A percentile compares a stretch with the other conserved stretches of the same genome.
phyloP scores from a whole-genome alignment of 2,888 invertebrate genomes.

The Trachelus tabidus region DNA sequence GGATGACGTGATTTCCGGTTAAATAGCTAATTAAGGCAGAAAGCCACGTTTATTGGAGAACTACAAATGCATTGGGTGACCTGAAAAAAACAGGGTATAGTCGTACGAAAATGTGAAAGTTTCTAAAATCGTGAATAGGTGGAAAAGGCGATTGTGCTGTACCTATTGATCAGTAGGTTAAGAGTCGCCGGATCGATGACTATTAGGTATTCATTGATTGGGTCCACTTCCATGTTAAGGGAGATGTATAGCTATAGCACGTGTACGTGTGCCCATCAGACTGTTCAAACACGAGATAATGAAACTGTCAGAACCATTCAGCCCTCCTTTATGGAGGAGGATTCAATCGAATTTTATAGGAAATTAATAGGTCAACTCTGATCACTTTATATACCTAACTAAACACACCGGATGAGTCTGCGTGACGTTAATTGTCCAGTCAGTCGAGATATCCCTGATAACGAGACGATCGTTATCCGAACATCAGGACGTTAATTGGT shows the following conservation, averaged over 20 bases:
- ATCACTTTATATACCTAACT: background rate
- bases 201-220: background rate
- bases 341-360: background rate
- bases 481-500: background rate
- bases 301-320: background rate
- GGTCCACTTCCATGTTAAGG: background rate
- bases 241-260: background rate
- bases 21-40: background rate
- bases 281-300: background rate
- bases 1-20: too few relatives aligned
- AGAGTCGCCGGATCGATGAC: background rate
- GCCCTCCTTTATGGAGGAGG: background rate
- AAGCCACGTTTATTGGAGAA: background rate
- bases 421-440: background rate
- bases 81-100: background rate
- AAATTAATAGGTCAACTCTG: background rate
- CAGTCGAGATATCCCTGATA: background rate
- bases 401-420: background rate
- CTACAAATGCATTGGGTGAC: background rate
- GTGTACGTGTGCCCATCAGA: background rate
- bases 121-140: background rate
- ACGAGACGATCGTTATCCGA: background rate
- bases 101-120: background rate
- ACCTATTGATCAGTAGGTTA: background rate
- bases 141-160: background rate